phyloP scores from a whole-genome alignment of 2,888 invertebrate species.

The Rhabditoides inermis region DNA sequence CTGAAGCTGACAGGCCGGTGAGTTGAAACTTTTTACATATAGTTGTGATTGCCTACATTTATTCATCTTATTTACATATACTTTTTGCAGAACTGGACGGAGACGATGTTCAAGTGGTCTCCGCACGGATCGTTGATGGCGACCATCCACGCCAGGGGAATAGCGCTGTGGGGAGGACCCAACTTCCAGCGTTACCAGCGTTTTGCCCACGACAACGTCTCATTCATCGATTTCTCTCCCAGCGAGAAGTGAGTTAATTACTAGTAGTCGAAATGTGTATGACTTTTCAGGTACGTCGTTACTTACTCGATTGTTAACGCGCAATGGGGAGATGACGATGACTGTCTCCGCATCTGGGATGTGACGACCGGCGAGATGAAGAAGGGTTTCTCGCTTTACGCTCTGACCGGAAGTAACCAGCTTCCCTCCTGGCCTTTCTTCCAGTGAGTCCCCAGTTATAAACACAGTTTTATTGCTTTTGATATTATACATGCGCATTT shows the following conservation, averaged over 20 bases:
- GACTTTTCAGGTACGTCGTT: conserved; percentile 68
- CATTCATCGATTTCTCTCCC: conserved; percentile 93
- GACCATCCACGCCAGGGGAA: conserved; percentile 86
- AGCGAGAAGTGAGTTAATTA: conserved; percentile 74
- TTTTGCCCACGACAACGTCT: conserved; percentile 71
- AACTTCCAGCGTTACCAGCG: conserved; percentile 81
- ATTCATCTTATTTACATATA: too few species aligned
- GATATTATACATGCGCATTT: conserved; percentile 59
- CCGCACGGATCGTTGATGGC: conserved; percentile 90
- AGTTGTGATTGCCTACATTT: too few species aligned
- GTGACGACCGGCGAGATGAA: conserved; percentile 68
- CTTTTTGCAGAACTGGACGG: conserved; percentile 74
- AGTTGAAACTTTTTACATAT: neutral
- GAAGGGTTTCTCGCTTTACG: conserved; percentile 39
- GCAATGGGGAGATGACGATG: conserved; percentile 63
- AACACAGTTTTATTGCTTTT: neutral
- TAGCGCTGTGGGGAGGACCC: conserved; percentile 93
- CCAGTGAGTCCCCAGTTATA: conserved; percentile 10
- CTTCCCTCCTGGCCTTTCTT: conserved; percentile 56
- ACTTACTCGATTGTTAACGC: conserved; percentile 72
- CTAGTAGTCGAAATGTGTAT: conserved; percentile 4
- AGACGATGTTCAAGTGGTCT: conserved; percentile 92
- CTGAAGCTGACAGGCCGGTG: conserved; percentile 20
- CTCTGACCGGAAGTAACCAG: conserved; percentile 26
- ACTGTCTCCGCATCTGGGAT: conserved; percentile 86